These are phyloP conservation scores for Apis laboriosa DNA, from an alignment of 1,140 invertebrate species.

Conservation along the genomic window DNA sequence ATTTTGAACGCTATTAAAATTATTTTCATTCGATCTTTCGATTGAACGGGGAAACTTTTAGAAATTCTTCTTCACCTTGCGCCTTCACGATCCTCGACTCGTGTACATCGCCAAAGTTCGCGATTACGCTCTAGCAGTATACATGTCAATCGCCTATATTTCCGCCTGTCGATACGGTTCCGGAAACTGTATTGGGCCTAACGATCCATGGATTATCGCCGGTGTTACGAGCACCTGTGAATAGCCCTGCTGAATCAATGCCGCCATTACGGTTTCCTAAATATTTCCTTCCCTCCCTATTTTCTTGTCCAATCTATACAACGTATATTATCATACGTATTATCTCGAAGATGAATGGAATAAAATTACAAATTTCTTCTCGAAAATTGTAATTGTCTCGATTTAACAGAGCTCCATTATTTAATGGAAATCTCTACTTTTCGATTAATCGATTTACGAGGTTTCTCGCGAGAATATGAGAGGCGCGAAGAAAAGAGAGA, in stretches of 20 bases:
- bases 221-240: constrained; percentile 35
- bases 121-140: background rate
- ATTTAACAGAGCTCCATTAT: too few species aligned
- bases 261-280: too few species aligned
- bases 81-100: too few species aligned
- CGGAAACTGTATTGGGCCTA: constrained; percentile 39
- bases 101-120: background rate
- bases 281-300: background rate
- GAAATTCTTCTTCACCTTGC: background rate
- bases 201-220: constrained; percentile 47
- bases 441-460: background rate
- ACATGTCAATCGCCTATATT: constrained; percentile 27
- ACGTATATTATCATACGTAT: background rate
- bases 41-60: background rate
- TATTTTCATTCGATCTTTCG: background rate
- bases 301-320: background rate
- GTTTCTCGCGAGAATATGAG: too few species aligned
- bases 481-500: background rate
- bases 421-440: too few species aligned
- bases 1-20: too few species aligned
- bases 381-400: too few species aligned
- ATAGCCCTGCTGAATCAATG: constrained; percentile 17
- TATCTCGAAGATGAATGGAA: too few species aligned
- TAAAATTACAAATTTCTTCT: too few species aligned
- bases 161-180: constrained; percentile 46